Conservation (phyloP, 2,113 vertebrate species). For the Amblyornis subalaris region DNA sequence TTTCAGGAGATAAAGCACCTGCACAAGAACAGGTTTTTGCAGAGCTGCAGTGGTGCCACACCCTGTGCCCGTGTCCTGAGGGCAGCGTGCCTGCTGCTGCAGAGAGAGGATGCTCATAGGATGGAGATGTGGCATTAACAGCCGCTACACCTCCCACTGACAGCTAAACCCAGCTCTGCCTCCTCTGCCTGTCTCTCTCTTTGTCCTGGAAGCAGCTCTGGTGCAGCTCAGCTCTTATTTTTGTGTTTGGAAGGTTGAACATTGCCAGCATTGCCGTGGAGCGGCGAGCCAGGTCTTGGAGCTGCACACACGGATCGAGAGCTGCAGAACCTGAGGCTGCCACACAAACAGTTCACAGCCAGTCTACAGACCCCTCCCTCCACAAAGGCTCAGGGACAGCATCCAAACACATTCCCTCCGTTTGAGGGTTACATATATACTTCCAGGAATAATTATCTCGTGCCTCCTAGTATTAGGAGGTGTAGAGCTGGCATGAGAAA, state of each 20-base stretch:
- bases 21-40: not conserved
- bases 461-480: not conserved
- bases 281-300: not conserved
- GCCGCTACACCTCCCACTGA: rapidly evolving
- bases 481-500: not conserved
- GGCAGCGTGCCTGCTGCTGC: rapidly evolving
- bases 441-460: not conserved
- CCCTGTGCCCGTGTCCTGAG: not conserved
- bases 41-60: not conserved
- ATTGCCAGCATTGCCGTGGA: rapidly evolving
- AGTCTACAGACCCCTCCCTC: not conserved
- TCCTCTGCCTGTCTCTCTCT: not conserved
- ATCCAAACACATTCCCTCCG: not conserved
- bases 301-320: not conserved
- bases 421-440: not conserved
- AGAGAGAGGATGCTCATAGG: not conserved
- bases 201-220: not conserved
- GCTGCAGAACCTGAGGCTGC: not conserved
- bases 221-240: not conserved
- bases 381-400: not conserved
- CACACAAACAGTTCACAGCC: not conserved
- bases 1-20: not conserved
- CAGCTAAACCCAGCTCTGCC: not conserved
- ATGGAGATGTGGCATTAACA: not conserved
- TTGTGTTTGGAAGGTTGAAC: not conserved